phyloP scores from a whole-genome alignment of 2,888 invertebrate genomes.

The Hydrotaea cyrtoneurina region DNA sequence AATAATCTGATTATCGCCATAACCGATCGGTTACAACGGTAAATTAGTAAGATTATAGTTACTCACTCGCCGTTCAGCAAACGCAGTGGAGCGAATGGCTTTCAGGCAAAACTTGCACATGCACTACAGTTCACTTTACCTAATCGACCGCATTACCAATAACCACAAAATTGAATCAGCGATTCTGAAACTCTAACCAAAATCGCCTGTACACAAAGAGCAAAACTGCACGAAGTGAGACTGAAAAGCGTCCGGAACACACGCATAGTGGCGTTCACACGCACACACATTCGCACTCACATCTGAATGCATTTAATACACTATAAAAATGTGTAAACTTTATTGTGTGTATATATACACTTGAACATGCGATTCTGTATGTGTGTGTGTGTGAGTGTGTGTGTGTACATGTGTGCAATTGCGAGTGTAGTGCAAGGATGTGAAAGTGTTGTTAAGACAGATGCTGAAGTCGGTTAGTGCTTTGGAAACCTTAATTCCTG shows the following conservation, averaged over 20 bases:
- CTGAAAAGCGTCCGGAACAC: slow-evolving; percentile 26
- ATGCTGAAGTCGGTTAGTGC: slow-evolving; percentile 62
- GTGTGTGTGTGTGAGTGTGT: slow-evolving; percentile 4
- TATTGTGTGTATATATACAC: slow-evolving; percentile 3
- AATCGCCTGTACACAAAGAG: slow-evolving; percentile 34
- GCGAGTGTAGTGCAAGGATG: slow-evolving; percentile 34
- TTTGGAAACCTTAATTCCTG: slow-evolving; percentile 65
- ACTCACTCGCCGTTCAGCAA: slow-evolving; percentile 17
- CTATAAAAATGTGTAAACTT: slow-evolving; percentile 26
- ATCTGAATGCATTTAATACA: slow-evolving; percentile 19
- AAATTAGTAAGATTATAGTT: slow-evolving; percentile 38
- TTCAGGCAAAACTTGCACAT: neutral
- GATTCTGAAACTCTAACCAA: slow-evolving; percentile 54
- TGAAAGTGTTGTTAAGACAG: slow-evolving; percentile 56
- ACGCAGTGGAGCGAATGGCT: slow-evolving; percentile 1
- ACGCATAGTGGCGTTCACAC: slow-evolving; percentile 16
- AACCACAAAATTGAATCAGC: slow-evolving; percentile 66
- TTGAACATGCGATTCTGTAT: neutral
- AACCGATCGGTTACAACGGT: slow-evolving; percentile 29
- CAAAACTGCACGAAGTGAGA: slow-evolving; percentile 37
- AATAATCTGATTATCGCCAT: slow-evolving; percentile 52
- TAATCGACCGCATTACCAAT: slow-evolving; percentile 63
- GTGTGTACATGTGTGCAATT: slow-evolving; percentile 21
- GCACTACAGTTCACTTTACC: slow-evolving; percentile 43
- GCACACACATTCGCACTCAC: neutral